Evolutionary conservation across 2,113 vertebrate genomes (phyloP), one percentile per base, ranked within the genome.

Genomic region (Aspidoscelis tigris): DNA sequence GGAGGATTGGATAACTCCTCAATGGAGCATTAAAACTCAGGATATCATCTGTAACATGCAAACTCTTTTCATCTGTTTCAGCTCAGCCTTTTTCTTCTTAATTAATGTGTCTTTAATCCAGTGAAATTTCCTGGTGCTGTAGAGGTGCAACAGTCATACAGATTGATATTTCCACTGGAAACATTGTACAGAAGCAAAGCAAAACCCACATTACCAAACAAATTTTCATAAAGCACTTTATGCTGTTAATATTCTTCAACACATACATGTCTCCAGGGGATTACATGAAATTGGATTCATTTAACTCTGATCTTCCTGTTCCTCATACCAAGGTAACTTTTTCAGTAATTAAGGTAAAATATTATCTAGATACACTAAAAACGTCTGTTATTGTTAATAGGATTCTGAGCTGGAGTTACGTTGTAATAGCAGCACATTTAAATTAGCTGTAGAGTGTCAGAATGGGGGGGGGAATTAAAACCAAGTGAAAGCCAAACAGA

Each of bases 271-370:
- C 85, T 88, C 76, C 70, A 58, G 78, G 21, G 58, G 22, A 92
- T 41, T 12, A 2, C 65, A 93, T 33, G 64, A 44, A 8, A 69
- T 88, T 66, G 64, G 50, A 22, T 20, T 39, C 16, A 39, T 84
- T 90, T 72, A 44, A 5, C 69, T 90, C 43, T 84, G 69, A 90
- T 80, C 9, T 1, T 91, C 65, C 47, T 87, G 21, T 75, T 88
- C 83, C 85, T 88, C 44, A 61, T 47, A 21, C 76, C 86, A 85
- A 79, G 53, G 6, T 69, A 83, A 21, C 20, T 81, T 90, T 85
- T 89, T 85, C 80, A 84, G 4, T 88, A 91, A 88, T 90, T 88
- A 91, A 21, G 16, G 47, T 83, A 86, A 91, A 89, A 70, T 77
- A 66, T 41, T 76, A 74, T 75, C 26, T 81, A 76, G 83, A 80